Evolutionary conservation across 2,888 invertebrate genomes (phyloP), one percentile per base, ranked within the genome.

Genomic region (Anthophora plumipes): DNA sequence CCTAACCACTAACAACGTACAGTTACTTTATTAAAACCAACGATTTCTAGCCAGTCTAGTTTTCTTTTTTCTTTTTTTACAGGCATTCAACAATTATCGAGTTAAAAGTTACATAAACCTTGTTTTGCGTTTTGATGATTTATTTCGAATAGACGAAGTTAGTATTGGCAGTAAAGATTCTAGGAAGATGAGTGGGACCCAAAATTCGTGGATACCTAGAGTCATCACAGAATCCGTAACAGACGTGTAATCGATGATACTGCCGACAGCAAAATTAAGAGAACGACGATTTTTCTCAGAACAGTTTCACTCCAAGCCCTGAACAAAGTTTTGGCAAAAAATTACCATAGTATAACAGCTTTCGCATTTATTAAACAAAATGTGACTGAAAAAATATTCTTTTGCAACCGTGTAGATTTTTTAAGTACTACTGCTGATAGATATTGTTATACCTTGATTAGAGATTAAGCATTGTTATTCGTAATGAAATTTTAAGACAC

Each of bases 311-410:
- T n/a, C 91, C 92, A 25, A 92, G 91, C 76, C 91, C 92, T 3
- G 92, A 92, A 59, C 91, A 91, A 67, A 89, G 87, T 54, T 92
- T 92, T 64, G 90, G 90, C 14, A 92, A 92, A 61, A 92, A 92
- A 63, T 73, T 89, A 57, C 91, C 92, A 3, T 93, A 93, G 55
- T 93, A 93, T 72, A 93, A 91, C 68, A 93, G 93, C 73, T 93
- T 93, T 55, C 89, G 93, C 11, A 86, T 92, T n/a, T 20, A 93
- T 93, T 93, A 93, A 93, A 60, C 93, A 93, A 73, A 93, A 93
- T 91, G 93, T 93, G 84, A 61, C 48, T 66, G 20, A 17, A 31
- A 31, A 31, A 31, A 31, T 31, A 31, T 31, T 31, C 4, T 31
- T 31, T 31, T 31, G 31, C 31, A 31, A 31, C 31, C 31, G 31